Evolutionary conservation across 2,888 invertebrate genomes (phyloP).

Genomic region (Chelonus formosanus): DNA sequence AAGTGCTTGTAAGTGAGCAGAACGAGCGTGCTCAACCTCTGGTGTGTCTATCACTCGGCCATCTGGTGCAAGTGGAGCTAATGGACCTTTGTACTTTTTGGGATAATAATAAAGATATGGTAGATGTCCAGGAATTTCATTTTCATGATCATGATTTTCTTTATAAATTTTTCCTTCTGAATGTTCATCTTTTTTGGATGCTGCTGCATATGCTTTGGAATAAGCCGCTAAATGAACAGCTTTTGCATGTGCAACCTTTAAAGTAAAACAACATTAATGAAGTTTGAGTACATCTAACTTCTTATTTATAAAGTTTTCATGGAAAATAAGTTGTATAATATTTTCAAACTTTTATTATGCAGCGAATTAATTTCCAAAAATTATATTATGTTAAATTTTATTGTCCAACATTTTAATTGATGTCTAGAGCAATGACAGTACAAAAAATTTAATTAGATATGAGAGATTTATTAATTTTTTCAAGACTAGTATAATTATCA

Average conservation of each 20-base stretch:
- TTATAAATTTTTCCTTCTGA: slow-evolving; percentile 43
- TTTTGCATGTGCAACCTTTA: slow-evolving; percentile 62
- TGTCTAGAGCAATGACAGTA: too few species aligned
- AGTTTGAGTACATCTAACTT: too few species aligned
- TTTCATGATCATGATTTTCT: slow-evolving; percentile 26
- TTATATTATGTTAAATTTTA: too few species aligned
- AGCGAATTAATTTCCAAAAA: too few species aligned
- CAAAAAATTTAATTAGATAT: too few species aligned
- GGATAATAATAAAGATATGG: slow-evolving; percentile 43
- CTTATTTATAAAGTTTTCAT: too few species aligned
- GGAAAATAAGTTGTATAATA: too few species aligned
- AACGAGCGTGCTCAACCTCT: slow-evolving; percentile 49
- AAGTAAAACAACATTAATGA: too few species aligned
- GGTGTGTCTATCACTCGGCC: slow-evolving; percentile 49
- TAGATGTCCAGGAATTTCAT: slow-evolving; percentile 41
- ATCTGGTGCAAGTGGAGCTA: slow-evolving; percentile 45
- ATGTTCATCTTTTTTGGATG: slow-evolving; percentile 39
- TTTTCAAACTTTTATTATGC: too few species aligned
- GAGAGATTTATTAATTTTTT: too few species aligned
- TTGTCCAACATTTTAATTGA: too few species aligned
- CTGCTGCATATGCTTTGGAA: slow-evolving; percentile 56
- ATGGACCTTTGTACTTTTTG: slow-evolving; percentile 46
- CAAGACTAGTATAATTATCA: too few species aligned
- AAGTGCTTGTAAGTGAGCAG: slow-evolving; percentile 44
- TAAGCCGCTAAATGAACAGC: slow-evolving; percentile 62